A percentile compares a stretch with the other conserved stretches of the same genome.
Conservation (phyloP, 35 echinoderm and acorn worm genomes). For the Chiridota heheva region DNA sequence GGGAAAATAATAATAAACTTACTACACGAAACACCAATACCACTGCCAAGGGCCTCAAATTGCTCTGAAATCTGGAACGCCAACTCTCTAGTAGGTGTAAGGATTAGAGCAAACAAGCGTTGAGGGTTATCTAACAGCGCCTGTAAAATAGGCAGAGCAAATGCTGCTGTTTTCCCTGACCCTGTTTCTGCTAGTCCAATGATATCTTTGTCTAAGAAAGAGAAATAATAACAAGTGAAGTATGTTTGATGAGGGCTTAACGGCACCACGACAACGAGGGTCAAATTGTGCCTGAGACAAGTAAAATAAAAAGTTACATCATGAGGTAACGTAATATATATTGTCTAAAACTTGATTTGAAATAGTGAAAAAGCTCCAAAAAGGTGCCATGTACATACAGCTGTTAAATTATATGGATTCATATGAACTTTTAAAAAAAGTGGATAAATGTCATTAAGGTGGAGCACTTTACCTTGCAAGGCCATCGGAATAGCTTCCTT, state of each 20-base stretch:
- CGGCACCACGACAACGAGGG: no score
- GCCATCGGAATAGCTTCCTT: slow-evolving; percentile 78
- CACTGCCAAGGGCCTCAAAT: slow-evolving; percentile 78
- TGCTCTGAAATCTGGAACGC: slow-evolving; percentile 98
- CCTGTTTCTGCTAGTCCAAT: slow-evolving; percentile 98
- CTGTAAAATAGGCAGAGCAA: slow-evolving; percentile 90
- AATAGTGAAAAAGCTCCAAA: neutral
- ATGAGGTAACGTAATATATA: no score
- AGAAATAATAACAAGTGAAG: neutral
- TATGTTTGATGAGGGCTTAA: neutral
- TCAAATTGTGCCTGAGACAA: no score
- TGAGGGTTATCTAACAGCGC: slow-evolving; percentile 88
- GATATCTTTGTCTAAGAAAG: slow-evolving; percentile 76
- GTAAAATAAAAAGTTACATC: neutral
- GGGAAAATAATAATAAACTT: no score
- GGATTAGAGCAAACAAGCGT: slow-evolving; percentile 84
- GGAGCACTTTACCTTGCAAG: slow-evolving; percentile 76
- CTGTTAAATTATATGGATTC: no score
- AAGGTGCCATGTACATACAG: neutral
- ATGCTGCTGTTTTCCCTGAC: slow-evolving; percentile 93
- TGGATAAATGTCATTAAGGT: no score
- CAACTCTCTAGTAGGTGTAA: slow-evolving; percentile 93
- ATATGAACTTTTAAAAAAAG: no score
- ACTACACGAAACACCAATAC: slow-evolving; percentile 92
- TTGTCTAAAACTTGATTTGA: neutral